These are phyloP conservation scores for Plebejus melissa DNA, from an alignment of 2,888 invertebrate species.

Conservation along the genomic window DNA sequence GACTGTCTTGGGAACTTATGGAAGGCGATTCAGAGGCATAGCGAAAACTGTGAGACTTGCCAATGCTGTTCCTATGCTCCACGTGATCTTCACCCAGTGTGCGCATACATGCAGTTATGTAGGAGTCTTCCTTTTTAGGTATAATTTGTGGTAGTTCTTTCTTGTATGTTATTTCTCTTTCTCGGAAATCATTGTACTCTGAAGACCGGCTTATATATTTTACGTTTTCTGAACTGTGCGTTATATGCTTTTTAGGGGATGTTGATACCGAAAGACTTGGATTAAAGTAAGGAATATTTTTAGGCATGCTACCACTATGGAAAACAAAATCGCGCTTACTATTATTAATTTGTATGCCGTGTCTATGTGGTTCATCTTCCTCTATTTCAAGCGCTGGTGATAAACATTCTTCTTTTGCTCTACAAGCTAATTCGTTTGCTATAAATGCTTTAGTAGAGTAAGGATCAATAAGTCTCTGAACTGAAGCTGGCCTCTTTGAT, in stretches of 20 bases:
- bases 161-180: slow-evolving; percentile 54
- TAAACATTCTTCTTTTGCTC: slow-evolving; percentile 52
- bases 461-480: slow-evolving; percentile 62
- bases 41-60: slow-evolving; percentile 86
- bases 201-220: slow-evolving; percentile 59
- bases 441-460: slow-evolving; percentile 68
- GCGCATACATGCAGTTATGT: slow-evolving; percentile 56
- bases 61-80: slow-evolving; percentile 78
- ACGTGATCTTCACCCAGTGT: slow-evolving; percentile 69
- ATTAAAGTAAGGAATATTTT: slow-evolving; percentile 66
- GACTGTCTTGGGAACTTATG: slow-evolving; percentile 70
- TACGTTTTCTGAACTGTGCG: slow-evolving; percentile 68
- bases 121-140: slow-evolving; percentile 62
- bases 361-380: slow-evolving; percentile 59
- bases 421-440: slow-evolving; percentile 55
- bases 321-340: slow-evolving; percentile 60
- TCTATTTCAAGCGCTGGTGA: slow-evolving; percentile 54
- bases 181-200: slow-evolving; percentile 60
- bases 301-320: slow-evolving; percentile 69
- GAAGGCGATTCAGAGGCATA: slow-evolving; percentile 75
- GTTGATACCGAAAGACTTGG: slow-evolving; percentile 56
- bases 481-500: slow-evolving; percentile 59
- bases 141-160: slow-evolving; percentile 52
- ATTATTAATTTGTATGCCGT: slow-evolving; percentile 60
- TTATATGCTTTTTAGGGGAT: slow-evolving; percentile 64